Base-by-base conservation (phyloP, 2,797 vertebrate genomes). In the Sebastes steindachneri region DNA sequence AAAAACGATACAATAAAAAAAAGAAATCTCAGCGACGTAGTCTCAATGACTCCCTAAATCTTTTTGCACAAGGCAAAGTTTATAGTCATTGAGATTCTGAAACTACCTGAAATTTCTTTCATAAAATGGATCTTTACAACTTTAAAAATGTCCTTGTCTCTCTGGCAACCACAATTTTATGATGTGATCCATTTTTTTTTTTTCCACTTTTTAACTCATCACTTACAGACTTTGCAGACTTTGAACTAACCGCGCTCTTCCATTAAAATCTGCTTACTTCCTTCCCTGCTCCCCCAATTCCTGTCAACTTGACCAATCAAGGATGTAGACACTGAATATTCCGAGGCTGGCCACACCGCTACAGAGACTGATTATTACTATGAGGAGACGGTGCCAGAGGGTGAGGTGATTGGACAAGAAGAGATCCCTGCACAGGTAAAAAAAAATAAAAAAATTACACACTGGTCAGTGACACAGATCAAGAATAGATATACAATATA, bases 321-420 rank as follows among this genome's bases (percentile, higher is more conserved):
- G 96, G 96, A 96, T 86, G 91, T 96, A 95, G 94, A 95, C 85
- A 93, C 95, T 94, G 93, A 94, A 88, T 92, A 94, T 89, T 92
- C 93, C 87, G 96, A 96, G 92, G 94, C 94, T 95, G 96, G 94
- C 93, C 94, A 93, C 95, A 94, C 95, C 95, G 89, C 95, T 93
- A 93, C 95, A 92, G 95, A 95, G 94, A 91, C 87, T 82, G 95
- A 96, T 92, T 96, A 96, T 96, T 95, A 91, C 95, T 95, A 95
- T 95, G 96, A 96, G 91, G 95, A 95, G 93, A 90, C 89, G 85
- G 84, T 90, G 78, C 93, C 95, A 84, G 95, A 95, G 68, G 94
- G 91, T 95, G 95, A 96, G 93, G 90, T 95, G 93, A 86, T 80
- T 93, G 95, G 91, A 94, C 87, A 94, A 83, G 95, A 96, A 86